Evolutionary conservation across 2,113 vertebrate species (phyloP), one percentile per base, ranked within the genome.

Genomic region (Echinops telfairi): DNA sequence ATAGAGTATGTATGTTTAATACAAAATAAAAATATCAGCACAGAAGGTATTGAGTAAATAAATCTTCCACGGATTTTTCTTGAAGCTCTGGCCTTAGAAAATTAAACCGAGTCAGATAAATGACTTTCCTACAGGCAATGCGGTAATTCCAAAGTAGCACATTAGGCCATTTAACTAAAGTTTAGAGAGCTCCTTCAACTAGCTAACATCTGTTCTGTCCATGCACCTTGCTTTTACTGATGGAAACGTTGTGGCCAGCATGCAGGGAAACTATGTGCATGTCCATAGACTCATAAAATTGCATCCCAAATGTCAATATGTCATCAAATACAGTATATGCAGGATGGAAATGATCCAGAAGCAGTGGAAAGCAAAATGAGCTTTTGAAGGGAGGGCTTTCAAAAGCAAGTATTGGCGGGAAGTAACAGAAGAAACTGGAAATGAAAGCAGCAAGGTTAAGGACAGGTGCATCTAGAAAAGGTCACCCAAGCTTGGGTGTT

Each of bases 21-120:
- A 78, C 76, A 95, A 95, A 96, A 96, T 97, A 92, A 95, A 97
- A 96, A 92, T 84, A 95, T 79, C 75, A 77, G 80, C 81, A 78
- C 29, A 53, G 92, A 89, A 92, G 91, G 33, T 87, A 93, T 53
- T 90, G 73, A 58, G 57, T 77, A 92, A 92, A 92, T 93, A 93
- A 93, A 92, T 96, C 73, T 76, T 94, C 80, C n/a, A 57, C 8
- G 2, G 17, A 58, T 71, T 38, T 91, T 27, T 12, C 80, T 93
- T 83, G 89, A 92, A 70, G 73, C 83, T 58, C 66, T n/a, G 84
- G 89, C 92, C 40, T 83, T 84, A 43, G 77, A 94, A 93, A 94
- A 92, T 94, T 92, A 94, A 95, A 92, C 86, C 90, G 38, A 88
- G 58, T 38, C 70, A 92, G 89, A 95, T 95, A 93, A 93, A 95